Conservation (phyloP, 2,888 invertebrate species). For the Gibbula magus region DNA sequence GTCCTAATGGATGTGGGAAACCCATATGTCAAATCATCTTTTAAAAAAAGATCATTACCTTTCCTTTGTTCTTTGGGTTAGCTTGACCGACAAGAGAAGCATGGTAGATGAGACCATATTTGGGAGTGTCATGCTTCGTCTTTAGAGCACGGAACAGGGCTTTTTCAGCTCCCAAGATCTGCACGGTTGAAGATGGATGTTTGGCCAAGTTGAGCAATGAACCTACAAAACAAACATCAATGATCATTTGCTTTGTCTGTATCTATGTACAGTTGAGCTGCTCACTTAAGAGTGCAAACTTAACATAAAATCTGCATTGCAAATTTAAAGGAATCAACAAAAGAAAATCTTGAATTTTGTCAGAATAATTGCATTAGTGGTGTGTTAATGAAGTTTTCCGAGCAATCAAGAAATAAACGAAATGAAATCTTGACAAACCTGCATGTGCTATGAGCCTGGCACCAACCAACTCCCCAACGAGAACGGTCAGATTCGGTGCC, state of each 20-base stretch:
- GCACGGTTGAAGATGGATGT: conserved; percentile 97
- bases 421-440: conserved; percentile 77
- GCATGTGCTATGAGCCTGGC: conserved; percentile 97
- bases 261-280: too few species aligned
- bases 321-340: too few species aligned
- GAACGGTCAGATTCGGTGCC: conserved; percentile 95
- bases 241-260: background rate
- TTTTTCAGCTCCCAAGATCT: conserved; percentile 98
- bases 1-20: too few species aligned
- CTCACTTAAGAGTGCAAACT: too few species aligned
- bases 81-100: conserved; percentile 93
- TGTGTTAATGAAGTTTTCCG: too few species aligned
- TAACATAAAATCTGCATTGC: too few species aligned
- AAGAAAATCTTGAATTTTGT: too few species aligned
- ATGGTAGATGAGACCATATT: conserved; percentile 98
- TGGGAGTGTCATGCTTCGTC: conserved; percentile 97
- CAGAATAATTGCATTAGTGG: too few species aligned
- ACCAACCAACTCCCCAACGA: conserved; percentile 97
- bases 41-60: conserved; percentile 72
- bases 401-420: too few species aligned
- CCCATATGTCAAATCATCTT: too few species aligned
- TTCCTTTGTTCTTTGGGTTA: conserved; percentile 92
- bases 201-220: conserved; percentile 97
- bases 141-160: conserved; percentile 97
- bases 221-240: conserved; percentile 71